A percentile compares a stretch with the other conserved stretches of the same genome.
Conservation (phyloP, 2,113 vertebrate species). For the Elephas maximus region DNA sequence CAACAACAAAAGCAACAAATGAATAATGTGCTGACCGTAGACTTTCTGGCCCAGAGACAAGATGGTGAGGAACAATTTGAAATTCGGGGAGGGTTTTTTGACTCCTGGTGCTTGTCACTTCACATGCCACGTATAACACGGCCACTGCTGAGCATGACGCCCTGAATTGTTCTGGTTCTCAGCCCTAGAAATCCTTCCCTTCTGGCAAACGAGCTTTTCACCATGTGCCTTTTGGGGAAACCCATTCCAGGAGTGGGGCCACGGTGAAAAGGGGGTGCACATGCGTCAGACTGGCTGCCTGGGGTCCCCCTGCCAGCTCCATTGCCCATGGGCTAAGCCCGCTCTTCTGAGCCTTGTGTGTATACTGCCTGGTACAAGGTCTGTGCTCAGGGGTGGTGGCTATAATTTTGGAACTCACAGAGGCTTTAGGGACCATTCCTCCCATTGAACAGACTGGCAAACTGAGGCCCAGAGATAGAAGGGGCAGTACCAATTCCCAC, state of each 20-base stretch:
- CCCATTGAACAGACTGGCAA: background rate
- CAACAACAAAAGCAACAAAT: background rate
- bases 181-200: background rate
- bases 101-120: background rate
- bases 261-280: accelerated
- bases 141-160: accelerated
- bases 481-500: background rate
- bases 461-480: background rate
- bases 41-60: background rate
- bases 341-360: no score
- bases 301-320: background rate
- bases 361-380: accelerated
- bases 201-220: background rate
- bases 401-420: background rate
- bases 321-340: accelerated
- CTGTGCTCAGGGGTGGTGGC: background rate
- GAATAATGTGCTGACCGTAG: background rate
- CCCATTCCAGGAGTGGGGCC: background rate
- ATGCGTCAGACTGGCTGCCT: no score
- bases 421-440: background rate
- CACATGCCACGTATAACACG: background rate
- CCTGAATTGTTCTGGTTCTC: background rate
- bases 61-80: background rate
- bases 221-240: background rate
- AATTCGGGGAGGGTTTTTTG: background rate